Conservation (phyloP, 30 jellyfish, hydroid and myxozoan genomes). For the Chrysaora quinquecirrha region DNA sequence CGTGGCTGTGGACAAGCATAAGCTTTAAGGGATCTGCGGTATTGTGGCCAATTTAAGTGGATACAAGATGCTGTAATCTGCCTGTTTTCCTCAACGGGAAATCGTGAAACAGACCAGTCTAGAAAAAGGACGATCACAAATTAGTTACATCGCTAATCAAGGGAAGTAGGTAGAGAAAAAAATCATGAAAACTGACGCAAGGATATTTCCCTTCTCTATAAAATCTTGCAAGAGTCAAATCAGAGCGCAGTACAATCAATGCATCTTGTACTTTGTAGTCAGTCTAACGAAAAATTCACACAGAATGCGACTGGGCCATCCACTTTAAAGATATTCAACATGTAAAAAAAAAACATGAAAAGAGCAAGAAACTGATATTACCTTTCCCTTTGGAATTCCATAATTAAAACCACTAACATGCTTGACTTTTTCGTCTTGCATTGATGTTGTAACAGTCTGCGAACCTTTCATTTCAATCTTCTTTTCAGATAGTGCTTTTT, state of each 20-base stretch:
- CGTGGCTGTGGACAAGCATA: too few species aligned
- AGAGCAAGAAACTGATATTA: not conserved
- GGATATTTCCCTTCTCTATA: not conserved
- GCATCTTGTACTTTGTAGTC: too few species aligned
- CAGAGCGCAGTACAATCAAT: too few species aligned
- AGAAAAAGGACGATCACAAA: not conserved
- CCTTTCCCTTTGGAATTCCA: conserved; percentile 60
- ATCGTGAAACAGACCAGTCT: conserved; percentile 87
- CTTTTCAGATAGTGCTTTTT: not conserved
- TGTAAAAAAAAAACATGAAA: not conserved
- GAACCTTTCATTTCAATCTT: not conserved
- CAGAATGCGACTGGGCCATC: not conserved
- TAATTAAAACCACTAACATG: conserved; percentile 64
- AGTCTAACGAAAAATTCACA: not conserved
- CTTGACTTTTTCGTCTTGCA: conserved; percentile 19
- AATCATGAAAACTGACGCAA: not conserved
- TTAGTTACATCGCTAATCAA: too few species aligned
- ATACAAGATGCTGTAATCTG: conserved; percentile 70
- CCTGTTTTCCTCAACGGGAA: conserved; percentile 85
- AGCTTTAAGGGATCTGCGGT: too few species aligned
- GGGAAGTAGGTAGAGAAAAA: too few species aligned
- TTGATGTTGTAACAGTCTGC: conserved; percentile 4
- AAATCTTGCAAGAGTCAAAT: too few species aligned
- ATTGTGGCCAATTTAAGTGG: not conserved
- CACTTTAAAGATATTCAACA: too few species aligned